Percentiles rank a stretch among this genome's conserved stretches.
phyloP scores from a whole-genome alignment of 2,113 vertebrate species.

The Toxotes jaculatrix region DNA sequence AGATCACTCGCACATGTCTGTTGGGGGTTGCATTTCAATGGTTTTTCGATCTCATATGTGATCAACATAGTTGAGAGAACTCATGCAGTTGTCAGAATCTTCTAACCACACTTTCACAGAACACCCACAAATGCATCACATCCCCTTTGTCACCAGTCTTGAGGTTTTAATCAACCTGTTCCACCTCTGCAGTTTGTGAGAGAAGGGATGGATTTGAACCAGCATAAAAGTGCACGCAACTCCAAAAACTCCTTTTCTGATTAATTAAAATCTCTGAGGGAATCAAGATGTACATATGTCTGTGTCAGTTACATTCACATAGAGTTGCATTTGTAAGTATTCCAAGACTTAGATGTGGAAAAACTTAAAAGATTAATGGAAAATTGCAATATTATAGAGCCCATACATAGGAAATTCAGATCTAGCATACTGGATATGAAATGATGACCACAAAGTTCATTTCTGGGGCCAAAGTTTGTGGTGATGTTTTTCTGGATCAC shows the following conservation, averaged over 20 bases:
- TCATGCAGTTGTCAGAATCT: not conserved
- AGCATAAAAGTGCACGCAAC: not conserved
- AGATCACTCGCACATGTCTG: not conserved
- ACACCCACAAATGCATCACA: constrained; percentile 47
- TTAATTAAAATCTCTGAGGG: not conserved
- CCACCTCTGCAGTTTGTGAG: not conserved
- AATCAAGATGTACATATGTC: not conserved
- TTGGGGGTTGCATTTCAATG: not conserved
- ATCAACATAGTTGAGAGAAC: constrained; percentile 31
- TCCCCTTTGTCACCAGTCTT: not conserved
- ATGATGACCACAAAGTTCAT: not conserved
- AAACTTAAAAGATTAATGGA: not conserved
- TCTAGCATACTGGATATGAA: not conserved
- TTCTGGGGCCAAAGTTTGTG: not conserved
- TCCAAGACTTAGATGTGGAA: not conserved
- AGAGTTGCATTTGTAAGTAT: not conserved
- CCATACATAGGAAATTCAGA: not conserved
- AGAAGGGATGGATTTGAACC: not conserved
- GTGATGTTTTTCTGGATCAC: not conserved
- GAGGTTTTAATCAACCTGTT: constrained; percentile 17
- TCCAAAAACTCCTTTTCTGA: not conserved
- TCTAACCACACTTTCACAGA: not conserved
- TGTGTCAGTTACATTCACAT: not conserved
- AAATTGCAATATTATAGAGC: not conserved
- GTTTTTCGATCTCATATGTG: not conserved